Base-by-base conservation (phyloP, 2,888 invertebrate species). In the Phalera bucephala region DNA sequence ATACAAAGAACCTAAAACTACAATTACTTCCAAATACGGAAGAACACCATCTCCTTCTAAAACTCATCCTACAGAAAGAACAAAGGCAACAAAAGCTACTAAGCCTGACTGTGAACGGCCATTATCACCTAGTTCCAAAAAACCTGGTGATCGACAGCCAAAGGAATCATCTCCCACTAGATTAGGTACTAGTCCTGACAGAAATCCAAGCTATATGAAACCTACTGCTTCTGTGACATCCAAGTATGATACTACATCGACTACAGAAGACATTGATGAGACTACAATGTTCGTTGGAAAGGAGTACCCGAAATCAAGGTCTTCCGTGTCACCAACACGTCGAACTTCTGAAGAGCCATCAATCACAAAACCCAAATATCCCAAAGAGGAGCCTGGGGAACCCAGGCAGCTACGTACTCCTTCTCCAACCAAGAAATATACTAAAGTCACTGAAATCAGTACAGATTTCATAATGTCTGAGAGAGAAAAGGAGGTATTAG, bases 401-500 rank as follows among this genome's bases (percentile, higher is more conserved):
- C 44, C 47, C 7, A 57, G 55, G 40, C 57, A 59, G 30, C 45
- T 57, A 3, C 52, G 67, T 10, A 64, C 67, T 33, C 68, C 65
- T 33, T 72, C 70, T 10, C 72, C 69, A n/a, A 50, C 49, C n/a
- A 74, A 73, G 45, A 65, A 64, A 40, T 37, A 36, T 5, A 52
- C 44, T 6, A 55, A 45, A 34, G 44, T 50, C 8, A 64, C 59
- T 13, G 70, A 75, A 44, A 43, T 64, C 0, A 72, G 40, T 21
- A 62, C 61, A 15, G 69, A 75, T 23, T 78, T 84, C 31, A 66
- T 84, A 4, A 49, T 65, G 17, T 73, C 79, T 2, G 86, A 89
- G 56, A 72, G 76, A 55, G 82, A 86, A 57, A 76, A 79, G 52
- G 81, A 85, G 61, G 71, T 85, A 46, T 45, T 85, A 9, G 76